These are phyloP conservation scores for Lamprotornis superbus DNA, from an alignment of 2,113 vertebrate genomes.

Conservation along the genomic window DNA sequence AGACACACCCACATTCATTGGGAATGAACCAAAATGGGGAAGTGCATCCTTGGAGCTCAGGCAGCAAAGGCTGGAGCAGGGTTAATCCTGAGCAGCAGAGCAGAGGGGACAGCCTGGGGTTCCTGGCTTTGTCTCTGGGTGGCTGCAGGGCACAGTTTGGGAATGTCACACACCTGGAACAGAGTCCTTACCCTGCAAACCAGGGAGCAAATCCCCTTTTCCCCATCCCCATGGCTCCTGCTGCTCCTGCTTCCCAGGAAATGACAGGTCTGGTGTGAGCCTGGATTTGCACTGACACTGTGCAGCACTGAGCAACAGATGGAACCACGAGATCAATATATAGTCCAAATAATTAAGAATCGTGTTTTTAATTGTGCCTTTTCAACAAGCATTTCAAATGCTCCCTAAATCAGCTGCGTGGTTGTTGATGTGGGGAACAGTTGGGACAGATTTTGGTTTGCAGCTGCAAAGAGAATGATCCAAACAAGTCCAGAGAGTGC, in stretches of 20 bases:
- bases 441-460: background rate
- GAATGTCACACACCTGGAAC: background rate
- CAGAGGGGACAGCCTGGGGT: background rate
- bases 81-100: background rate
- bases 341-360: conserved; percentile 43
- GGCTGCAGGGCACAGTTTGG: background rate
- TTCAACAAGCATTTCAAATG: conserved; percentile 16
- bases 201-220: background rate
- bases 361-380: conserved; percentile 27
- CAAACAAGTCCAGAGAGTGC: rapidly evolving
- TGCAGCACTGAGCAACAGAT: conserved; percentile 23
- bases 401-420: background rate
- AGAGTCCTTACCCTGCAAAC: background rate
- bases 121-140: background rate
- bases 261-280: background rate
- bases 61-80: background rate
- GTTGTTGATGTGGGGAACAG: background rate
- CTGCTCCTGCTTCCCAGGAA: background rate
- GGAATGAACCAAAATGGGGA: background rate
- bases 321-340: conserved; percentile 25
- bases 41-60: background rate
- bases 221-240: background rate
- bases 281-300: background rate
- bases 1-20: rapidly evolving
- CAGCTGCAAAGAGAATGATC: background rate